Percentiles rank a stretch among this genome's conserved stretches.
Conservation (phyloP, 2,113 vertebrate genomes). For the Sinocyclocheilus maitianheensis region DNA sequence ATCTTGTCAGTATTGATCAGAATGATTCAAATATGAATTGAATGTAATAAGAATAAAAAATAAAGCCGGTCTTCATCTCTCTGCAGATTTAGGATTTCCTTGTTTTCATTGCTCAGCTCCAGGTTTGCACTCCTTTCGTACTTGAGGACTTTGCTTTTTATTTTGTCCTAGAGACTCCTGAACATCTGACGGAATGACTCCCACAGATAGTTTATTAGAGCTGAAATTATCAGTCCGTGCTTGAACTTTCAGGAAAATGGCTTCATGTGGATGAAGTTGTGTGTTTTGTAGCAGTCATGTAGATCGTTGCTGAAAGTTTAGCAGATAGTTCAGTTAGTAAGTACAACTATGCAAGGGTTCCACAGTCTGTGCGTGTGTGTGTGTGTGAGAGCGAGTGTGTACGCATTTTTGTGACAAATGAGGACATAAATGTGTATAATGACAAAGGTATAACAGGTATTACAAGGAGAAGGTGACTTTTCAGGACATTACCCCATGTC, state of each 20-base stretch:
- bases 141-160: neutral
- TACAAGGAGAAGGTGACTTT: too few species aligned
- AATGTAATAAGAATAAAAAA: too few species aligned
- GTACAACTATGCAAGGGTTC: constrained; percentile 68
- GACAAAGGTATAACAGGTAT: too few species aligned
- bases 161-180: neutral
- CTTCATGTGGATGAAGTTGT: neutral
- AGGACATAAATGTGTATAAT: too few species aligned
- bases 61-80: too few species aligned
- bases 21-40: too few species aligned
- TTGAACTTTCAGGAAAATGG: neutral
- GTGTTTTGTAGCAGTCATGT: neutral
- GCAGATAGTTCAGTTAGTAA: constrained; percentile 72
- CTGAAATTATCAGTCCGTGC: neutral
- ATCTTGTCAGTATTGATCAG: too few species aligned
- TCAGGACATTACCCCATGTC: too few species aligned
- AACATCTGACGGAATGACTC: neutral
- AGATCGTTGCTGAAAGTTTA: neutral
- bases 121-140: neutral
- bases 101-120: neutral
- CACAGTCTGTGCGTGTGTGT: constrained; percentile 32
- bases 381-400: too few species aligned
- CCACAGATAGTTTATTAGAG: too few species aligned
- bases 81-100: neutral
- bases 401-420: too few species aligned